Evolutionary conservation across 1,140 invertebrate genomes (phyloP).

Genomic region (Drosophila novamexicana): DNA sequence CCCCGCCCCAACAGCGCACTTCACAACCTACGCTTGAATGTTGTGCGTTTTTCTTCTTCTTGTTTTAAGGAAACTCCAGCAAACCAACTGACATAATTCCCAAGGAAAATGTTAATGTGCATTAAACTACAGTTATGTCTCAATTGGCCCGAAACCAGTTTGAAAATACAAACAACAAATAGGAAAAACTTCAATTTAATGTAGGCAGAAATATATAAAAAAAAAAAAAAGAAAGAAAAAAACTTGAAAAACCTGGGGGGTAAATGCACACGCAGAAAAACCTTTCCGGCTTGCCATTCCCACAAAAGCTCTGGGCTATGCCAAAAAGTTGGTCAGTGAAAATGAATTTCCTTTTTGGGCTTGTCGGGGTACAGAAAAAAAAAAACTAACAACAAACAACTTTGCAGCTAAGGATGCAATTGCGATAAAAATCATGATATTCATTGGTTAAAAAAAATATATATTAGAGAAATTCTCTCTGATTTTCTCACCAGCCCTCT

Average conservation of each 20-base stretch:
- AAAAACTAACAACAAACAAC: constrained; percentile 10
- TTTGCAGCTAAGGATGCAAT: constrained; percentile 34
- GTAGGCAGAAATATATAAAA: constrained; percentile 25
- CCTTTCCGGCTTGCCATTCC: constrained; percentile 68
- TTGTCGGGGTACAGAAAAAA: constrained; percentile 8
- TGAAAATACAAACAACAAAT: constrained; percentile 14
- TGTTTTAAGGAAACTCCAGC: constrained; percentile 38
- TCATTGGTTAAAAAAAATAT: constrained; percentile 2
- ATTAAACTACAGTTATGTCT: constrained; percentile 71
- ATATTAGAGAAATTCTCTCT: constrained; percentile 28
- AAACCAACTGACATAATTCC: constrained; percentile 74
- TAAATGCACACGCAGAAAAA: constrained; percentile 28
- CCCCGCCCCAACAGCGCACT: not conserved
- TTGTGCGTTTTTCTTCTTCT: constrained; percentile 41
- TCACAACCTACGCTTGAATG: not conserved
- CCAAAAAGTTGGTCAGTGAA: constrained; percentile 59
- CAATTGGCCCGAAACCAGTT: constrained; percentile 67
- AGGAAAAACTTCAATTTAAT: constrained; percentile 36
- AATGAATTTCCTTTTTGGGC: constrained; percentile 68
- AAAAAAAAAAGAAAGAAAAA: constrained; percentile 26
- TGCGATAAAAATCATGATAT: constrained; percentile 36
- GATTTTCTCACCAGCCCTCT: not conserved
- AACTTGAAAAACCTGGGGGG: constrained; percentile 45
- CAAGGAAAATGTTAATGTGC: constrained; percentile 72
- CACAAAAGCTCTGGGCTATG: constrained; percentile 8